Conservation (phyloP, 2,797 vertebrate genomes). For the Rhinogobio ventralis region DNA sequence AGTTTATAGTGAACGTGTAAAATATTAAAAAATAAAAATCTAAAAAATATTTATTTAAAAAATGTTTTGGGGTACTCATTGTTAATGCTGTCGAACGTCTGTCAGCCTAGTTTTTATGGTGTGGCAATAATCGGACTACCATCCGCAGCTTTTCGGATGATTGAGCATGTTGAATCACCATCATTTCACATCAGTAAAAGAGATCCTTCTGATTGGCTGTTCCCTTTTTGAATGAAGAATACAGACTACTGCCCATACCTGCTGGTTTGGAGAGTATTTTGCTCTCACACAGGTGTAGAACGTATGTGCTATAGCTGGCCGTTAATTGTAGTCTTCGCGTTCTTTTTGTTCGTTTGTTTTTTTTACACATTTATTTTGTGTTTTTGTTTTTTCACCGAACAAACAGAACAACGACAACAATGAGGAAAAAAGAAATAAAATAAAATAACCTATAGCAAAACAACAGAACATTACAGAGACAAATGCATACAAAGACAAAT, state of each 20-base stretch:
- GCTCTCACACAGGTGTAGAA: not conserved
- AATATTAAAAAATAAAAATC: too few species aligned
- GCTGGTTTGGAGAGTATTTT: not conserved
- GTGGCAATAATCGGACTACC: not conserved
- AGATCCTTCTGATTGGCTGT: not conserved
- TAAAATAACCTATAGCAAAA: too few species aligned
- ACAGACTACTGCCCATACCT: not conserved
- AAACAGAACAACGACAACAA: too few species aligned
- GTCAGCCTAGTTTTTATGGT: not conserved
- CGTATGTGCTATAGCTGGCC: not conserved
- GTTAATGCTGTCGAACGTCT: not conserved
- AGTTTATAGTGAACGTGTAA: not conserved
- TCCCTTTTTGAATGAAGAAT: not conserved
- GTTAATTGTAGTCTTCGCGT: not conserved
- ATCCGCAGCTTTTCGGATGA: not conserved
- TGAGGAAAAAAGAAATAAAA: too few species aligned
- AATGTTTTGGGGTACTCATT: not conserved
- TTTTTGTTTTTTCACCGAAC: too few species aligned
- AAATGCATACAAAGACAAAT: too few species aligned
- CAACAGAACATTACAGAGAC: too few species aligned
- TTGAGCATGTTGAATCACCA: not conserved
- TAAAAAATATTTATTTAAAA: not conserved
- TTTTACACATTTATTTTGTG: too few species aligned
- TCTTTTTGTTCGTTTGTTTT: too few species aligned
- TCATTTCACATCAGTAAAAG: not conserved